Conservation (phyloP, 2,888 invertebrate genomes). For the Polydrusus tereticollis region DNA sequence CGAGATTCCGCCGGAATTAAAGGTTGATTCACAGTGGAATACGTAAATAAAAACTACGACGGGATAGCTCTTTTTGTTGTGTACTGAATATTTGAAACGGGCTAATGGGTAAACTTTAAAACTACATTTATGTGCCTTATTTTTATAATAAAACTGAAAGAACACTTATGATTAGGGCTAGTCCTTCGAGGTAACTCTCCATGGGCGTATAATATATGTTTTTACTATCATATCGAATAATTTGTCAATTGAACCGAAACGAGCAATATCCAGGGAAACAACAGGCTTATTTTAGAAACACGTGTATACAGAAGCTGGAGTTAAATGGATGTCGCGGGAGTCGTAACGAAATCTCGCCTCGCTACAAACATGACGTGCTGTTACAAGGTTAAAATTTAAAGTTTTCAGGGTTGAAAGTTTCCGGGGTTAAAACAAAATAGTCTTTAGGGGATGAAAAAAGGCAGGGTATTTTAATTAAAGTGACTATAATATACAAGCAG, state of each 20-base stretch:
- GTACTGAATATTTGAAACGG: background rate
- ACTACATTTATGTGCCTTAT: too few species aligned
- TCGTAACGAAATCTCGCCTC: slow-evolving; percentile 34
- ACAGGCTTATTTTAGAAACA: slow-evolving; percentile 28
- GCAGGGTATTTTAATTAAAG: background rate
- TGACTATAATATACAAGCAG: too few species aligned
- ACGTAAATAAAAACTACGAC: slow-evolving; percentile 29
- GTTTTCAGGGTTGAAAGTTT: slow-evolving; percentile 31
- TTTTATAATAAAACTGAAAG: too few species aligned
- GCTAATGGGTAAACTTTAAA: background rate
- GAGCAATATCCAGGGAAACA: background rate
- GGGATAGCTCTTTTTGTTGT: background rate
- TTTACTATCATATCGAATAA: background rate
- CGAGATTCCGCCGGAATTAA: slow-evolving; percentile 23
- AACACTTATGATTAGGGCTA: too few species aligned
- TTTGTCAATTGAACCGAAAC: background rate
- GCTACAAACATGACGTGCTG: slow-evolving; percentile 35
- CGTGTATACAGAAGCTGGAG: slow-evolving; percentile 21
- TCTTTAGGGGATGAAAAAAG: background rate
- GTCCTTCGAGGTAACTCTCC: too few species aligned
- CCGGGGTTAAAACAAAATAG: background rate
- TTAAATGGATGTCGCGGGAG: slow-evolving; percentile 39
- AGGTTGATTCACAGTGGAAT: slow-evolving; percentile 29
- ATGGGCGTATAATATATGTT: too few species aligned
- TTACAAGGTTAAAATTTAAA: slow-evolving; percentile 31